These are phyloP conservation scores for Epinephelus moara DNA, from an alignment of 2,113 vertebrate genomes.

Conservation along the genomic window DNA sequence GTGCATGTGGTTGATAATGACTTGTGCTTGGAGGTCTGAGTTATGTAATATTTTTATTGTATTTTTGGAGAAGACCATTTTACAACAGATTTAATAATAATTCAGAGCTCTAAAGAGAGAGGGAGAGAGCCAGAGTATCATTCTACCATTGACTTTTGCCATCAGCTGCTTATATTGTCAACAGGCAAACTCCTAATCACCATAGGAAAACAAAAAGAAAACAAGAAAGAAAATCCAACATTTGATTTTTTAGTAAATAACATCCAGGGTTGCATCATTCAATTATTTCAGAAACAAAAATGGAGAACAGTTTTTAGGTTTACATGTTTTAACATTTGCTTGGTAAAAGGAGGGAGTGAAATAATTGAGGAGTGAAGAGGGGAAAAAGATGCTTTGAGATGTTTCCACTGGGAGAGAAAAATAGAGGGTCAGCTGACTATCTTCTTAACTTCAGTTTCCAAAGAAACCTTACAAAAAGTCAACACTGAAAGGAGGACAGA, in stretches of 20 bases:
- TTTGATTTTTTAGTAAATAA: constrained; percentile 72
- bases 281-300: constrained; percentile 69
- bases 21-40: constrained; percentile 34
- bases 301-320: constrained; percentile 59
- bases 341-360: constrained; percentile 67
- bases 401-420: constrained; percentile 55
- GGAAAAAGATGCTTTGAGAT: constrained; percentile 53
- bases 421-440: constrained; percentile 67
- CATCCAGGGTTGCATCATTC: constrained; percentile 76
- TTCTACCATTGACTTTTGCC: constrained; percentile 75
- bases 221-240: constrained; percentile 63
- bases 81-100: constrained; percentile 81
- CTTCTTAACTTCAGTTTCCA: constrained; percentile 83
- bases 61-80: constrained; percentile 82
- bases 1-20: constrained; percentile 38
- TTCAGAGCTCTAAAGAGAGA: constrained; percentile 78
- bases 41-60: constrained; percentile 82
- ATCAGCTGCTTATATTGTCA: constrained; percentile 68
- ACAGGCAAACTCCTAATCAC: constrained; percentile 80
- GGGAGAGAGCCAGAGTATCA: constrained; percentile 77
- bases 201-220: constrained; percentile 70
- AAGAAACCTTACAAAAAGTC: constrained; percentile 76
- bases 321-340: constrained; percentile 71
- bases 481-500: constrained; percentile 50
- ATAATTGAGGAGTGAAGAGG: constrained; percentile 53